Percentiles rank a stretch among this genome's conserved stretches.
Evolutionary conservation across 2,797 vertebrate species (phyloP).

Genomic region (Anabacerthia variegaticeps): DNA sequence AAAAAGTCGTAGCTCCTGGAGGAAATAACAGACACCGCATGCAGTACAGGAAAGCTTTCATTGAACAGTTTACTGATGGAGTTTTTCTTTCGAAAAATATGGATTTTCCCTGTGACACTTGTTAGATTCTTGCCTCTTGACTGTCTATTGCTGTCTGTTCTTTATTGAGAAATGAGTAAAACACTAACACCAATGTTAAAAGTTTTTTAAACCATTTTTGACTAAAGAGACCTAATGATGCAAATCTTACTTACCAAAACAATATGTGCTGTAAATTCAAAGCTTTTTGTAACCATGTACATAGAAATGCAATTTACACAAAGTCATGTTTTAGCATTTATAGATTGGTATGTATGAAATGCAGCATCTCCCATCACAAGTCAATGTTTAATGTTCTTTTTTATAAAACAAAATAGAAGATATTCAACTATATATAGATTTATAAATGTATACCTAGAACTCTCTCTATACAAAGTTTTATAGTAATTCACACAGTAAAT

Average conservation of each 20-base stretch:
- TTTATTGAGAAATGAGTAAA: background rate
- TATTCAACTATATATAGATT: background rate
- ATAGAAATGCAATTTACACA: background rate
- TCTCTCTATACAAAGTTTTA: background rate
- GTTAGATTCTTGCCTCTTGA: background rate
- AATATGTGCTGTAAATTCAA: constrained; percentile 9
- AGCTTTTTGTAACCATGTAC: background rate
- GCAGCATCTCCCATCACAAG: background rate
- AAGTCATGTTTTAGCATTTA: background rate
- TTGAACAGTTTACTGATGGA: background rate
- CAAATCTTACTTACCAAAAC: background rate
- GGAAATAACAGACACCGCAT: background rate
- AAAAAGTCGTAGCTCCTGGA: background rate
- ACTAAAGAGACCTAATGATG: background rate
- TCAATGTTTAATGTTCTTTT: background rate
- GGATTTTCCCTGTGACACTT: background rate
- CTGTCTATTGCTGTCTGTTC: background rate
- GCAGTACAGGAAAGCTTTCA: background rate
- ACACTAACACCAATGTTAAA: background rate
- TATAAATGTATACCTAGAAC: background rate
- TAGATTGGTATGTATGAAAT: background rate
- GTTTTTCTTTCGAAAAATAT: background rate
- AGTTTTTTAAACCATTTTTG: background rate
- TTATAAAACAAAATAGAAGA: background rate
- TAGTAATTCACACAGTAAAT: background rate